These are phyloP conservation scores for Xanthostigma xanthostigma DNA, from an alignment of 2,888 invertebrate genomes.

Conservation along the genomic window DNA sequence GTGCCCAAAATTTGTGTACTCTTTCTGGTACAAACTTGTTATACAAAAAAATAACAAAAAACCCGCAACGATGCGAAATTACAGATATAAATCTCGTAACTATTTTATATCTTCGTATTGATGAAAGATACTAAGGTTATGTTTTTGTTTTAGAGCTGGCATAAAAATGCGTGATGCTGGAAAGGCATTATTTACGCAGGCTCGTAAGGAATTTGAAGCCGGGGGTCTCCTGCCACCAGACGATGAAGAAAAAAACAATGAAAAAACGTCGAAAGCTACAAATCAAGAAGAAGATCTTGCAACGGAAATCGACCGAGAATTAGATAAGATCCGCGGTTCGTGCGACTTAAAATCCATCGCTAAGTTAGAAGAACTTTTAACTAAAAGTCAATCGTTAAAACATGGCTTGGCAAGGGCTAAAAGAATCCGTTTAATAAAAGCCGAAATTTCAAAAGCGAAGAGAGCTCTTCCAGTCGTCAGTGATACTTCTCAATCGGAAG, in stretches of 20 bases:
- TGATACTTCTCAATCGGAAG: conserved; percentile 27
- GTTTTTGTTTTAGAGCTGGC: conserved; percentile 45
- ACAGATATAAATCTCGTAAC: too few species aligned
- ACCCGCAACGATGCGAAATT: too few species aligned
- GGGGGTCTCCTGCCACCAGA: conserved; percentile 36
- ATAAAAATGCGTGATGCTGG: conserved; percentile 84
- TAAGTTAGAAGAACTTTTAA: conserved; percentile 43
- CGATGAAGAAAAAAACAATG: conserved; percentile 22
- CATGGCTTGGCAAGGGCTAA: conserved; percentile 40
- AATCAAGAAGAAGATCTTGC: conserved; percentile 31
- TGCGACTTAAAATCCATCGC: conserved; percentile 27
- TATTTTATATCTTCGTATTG: too few species aligned
- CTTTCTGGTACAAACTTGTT: too few species aligned
- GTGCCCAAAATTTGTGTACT: too few species aligned
- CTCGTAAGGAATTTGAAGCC: conserved; percentile 53
- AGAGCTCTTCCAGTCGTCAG: conserved; percentile 20
- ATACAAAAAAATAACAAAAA: too few species aligned
- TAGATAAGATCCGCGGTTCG: conserved; percentile 27
- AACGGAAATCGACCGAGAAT: conserved; percentile 38
- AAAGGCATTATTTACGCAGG: conserved; percentile 59
- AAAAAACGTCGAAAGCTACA: conserved; percentile 18
- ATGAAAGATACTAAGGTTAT: neutral
- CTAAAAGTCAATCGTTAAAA: conserved; percentile 43
- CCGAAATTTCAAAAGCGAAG: conserved; percentile 39
- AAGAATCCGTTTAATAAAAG: conserved; percentile 38